Conservation (phyloP, 2,888 invertebrate genomes). For the Bimastos eiseni region DNA sequence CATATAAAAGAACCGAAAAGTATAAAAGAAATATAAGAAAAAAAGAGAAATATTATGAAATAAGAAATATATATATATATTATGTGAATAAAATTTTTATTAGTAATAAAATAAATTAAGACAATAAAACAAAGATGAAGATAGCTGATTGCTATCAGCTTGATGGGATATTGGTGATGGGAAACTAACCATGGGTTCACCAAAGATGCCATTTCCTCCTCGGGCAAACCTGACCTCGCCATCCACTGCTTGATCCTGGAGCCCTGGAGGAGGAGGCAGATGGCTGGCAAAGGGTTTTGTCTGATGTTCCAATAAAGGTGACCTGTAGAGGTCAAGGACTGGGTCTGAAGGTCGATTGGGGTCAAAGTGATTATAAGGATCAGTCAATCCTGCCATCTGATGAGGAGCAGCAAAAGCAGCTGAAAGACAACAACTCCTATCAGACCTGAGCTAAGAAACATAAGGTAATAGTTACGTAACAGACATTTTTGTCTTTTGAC, state of each 20-base stretch:
- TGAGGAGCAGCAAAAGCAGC: neutral
- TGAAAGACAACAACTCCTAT: neutral
- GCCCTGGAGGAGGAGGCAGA: neutral
- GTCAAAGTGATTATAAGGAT: neutral
- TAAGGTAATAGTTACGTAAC: neutral
- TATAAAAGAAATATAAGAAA: neutral
- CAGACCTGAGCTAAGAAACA: neutral
- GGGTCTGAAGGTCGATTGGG: neutral
- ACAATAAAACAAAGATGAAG: neutral
- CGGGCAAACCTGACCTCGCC: conserved; percentile 46
- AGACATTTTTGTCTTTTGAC: no score
- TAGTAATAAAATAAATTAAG: neutral
- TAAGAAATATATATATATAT: neutral
- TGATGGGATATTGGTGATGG: no score
- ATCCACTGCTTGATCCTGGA: neutral
- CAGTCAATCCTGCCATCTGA: neutral
- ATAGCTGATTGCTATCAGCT: no score
- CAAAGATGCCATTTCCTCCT: conserved; percentile 62
- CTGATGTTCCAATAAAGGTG: neutral
- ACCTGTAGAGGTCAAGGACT: neutral
- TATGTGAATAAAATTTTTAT: neutral
- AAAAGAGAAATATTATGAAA: neutral
- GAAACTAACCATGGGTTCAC: conserved; percentile 55
- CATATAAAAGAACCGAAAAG: neutral
- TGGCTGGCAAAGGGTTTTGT: neutral